These are phyloP conservation scores for Cervus canadensis DNA, from an alignment of 2,113 vertebrate species.

Conservation along the genomic window DNA sequence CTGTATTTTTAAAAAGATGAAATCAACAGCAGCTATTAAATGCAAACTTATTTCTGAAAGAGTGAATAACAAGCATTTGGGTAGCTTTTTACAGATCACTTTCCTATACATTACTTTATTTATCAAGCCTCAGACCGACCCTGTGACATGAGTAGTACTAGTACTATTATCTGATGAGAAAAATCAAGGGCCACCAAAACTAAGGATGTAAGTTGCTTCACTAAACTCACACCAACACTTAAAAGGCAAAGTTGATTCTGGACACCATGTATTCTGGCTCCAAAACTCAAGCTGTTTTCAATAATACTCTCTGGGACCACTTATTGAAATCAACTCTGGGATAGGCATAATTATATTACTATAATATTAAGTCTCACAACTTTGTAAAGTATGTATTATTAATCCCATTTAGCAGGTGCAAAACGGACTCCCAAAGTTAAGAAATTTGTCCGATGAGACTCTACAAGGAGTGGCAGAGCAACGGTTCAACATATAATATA, in stretches of 20 bases:
- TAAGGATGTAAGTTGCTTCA: background rate
- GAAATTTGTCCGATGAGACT: background rate
- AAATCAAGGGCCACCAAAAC: background rate
- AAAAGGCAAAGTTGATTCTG: background rate
- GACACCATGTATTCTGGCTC: background rate
- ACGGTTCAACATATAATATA: background rate
- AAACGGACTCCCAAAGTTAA: background rate
- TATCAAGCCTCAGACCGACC: background rate
- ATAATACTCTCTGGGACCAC: background rate
- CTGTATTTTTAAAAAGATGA: background rate
- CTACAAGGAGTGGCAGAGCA: background rate
- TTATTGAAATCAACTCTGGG: background rate
- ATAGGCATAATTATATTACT: background rate
- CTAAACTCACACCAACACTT: background rate
- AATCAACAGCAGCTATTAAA: background rate
- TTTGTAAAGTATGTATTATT: background rate
- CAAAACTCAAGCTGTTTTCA: background rate
- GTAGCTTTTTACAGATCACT: background rate
- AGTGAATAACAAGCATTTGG: background rate
- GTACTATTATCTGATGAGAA: background rate
- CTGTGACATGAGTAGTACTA: background rate
- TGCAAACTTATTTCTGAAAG: background rate
- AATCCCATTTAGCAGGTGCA: background rate
- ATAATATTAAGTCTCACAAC: background rate
- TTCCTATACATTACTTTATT: background rate